These are phyloP conservation scores for Drosophila simulans DNA, from an alignment of 1,140 invertebrate genomes.

Conservation along the genomic window DNA sequence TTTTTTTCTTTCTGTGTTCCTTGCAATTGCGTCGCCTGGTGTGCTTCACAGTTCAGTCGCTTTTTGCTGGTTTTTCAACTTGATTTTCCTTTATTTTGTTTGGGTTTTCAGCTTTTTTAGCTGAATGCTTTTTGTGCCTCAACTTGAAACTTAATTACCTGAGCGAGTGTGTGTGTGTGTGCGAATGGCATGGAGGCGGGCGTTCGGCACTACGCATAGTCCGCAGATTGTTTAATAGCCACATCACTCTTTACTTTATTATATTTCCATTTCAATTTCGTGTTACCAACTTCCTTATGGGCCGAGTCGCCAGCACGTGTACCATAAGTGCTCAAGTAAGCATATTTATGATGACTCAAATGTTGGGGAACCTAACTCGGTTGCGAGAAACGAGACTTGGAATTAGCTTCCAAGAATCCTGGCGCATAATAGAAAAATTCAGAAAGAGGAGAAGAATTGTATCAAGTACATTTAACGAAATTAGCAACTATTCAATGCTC, in stretches of 20 bases:
- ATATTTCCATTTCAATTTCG: conserved; percentile 41
- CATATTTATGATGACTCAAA: conserved; percentile 10
- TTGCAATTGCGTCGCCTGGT: conserved; percentile 2
- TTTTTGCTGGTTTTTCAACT: conserved; percentile 35
- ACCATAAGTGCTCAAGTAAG: conserved; percentile 7
- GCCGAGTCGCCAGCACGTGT: conserved; percentile 1
- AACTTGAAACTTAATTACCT: conserved; percentile 78
- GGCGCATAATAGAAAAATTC: no score
- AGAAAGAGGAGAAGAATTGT: no score
- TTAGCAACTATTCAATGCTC: no score
- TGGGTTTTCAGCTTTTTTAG: conserved; percentile 17
- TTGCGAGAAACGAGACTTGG: background rate
- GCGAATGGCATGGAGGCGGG: conserved; percentile 31
- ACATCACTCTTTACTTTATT: conserved; percentile 22
- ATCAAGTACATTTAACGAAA: no score
- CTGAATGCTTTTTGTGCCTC: conserved; percentile 19
- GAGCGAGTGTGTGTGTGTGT: conserved; percentile 37
- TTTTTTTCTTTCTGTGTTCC: background rate
- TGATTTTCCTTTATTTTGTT: conserved; percentile 19
- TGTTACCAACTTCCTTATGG: conserved; percentile 63
- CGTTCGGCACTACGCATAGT: conserved; percentile 17
- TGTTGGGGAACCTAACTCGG: background rate
- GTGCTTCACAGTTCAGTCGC: conserved; percentile 56
- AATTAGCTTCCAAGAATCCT: background rate
- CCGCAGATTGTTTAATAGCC: conserved; percentile 48